These are phyloP conservation scores for Mastigias papua DNA, from an alignment of 30 jellyfish, hydroid and myxozoan genomes.

Conservation along the genomic window DNA sequence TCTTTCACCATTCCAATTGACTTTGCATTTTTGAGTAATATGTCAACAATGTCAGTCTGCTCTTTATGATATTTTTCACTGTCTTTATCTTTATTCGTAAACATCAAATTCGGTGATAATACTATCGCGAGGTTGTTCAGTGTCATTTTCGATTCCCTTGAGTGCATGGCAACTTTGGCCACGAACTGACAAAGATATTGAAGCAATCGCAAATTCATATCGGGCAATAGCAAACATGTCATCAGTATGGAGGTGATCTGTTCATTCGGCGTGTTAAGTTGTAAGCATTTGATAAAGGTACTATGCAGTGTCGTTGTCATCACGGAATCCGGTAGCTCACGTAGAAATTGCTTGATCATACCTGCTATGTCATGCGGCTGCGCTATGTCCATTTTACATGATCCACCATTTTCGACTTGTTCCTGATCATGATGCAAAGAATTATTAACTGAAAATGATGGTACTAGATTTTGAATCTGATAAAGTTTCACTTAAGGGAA, in stretches of 20 bases:
- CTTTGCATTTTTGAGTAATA: constrained; percentile 78
- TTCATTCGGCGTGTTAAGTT: constrained; percentile 74
- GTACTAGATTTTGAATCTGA: neutral
- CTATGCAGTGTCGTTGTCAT: constrained; percentile 73
- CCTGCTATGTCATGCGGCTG: constrained; percentile 98
- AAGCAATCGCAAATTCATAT: constrained; percentile 88
- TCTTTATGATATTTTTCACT: constrained; percentile 92
- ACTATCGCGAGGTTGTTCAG: constrained; percentile 91
- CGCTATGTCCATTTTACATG: constrained; percentile 81
- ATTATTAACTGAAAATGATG: neutral
- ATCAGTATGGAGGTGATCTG: constrained; percentile 80
- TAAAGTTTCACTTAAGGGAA: too few species aligned
- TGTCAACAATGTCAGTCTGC: constrained; percentile 89
- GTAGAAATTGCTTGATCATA: constrained; percentile 86
- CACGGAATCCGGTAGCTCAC: constrained; percentile 97
- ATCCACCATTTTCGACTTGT: constrained; percentile 85
- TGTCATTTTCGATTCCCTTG: constrained; percentile 95
- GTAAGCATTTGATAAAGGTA: constrained; percentile 82
- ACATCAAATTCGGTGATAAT: constrained; percentile 95
- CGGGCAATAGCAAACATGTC: constrained; percentile 94
- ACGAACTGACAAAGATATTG: constrained; percentile 84
- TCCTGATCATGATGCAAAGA: constrained; percentile 24
- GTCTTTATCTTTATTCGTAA: constrained; percentile 74
- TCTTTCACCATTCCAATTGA: constrained; percentile 90
- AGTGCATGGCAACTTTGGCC: constrained; percentile 91